Evolutionary conservation across 2,113 vertebrate genomes (phyloP), one percentile per base, ranked within the genome.

Genomic region (Limnothrissa miodon): DNA sequence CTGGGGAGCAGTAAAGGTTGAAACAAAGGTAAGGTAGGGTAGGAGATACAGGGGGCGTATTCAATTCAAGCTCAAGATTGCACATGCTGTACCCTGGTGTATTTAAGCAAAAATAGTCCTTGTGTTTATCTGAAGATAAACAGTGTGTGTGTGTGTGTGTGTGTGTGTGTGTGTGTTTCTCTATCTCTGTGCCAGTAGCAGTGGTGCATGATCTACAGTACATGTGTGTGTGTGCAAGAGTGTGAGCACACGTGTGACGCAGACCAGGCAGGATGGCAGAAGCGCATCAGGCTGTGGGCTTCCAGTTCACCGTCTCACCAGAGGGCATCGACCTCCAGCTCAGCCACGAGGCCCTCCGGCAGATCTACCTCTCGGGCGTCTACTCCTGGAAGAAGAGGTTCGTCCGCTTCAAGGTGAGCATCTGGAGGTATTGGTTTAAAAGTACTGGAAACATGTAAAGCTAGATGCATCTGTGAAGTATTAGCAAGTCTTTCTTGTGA

Each of bases 281-380:
- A 81, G 98, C 98, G 0, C 98, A 99, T 92, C 98, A 99, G 91
- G 98, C 98, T 0, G 98, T 99, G 83, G 98, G 96, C 85, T 99
- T 99, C 91, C 96, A 99, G 95, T 99, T 99, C 94, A 98, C 97
- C 0, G 97, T 99, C 88, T 97, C 95, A 70, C 97, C 97, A 0
- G 97, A 99, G 0, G 97, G 97, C 7, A 93, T 99, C 13, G 97
- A 96, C 89, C 89, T 98, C 81, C 96, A 93, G 29, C 93, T 99
- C 45, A 97, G 97, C 87, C 92, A 95, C 25, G 97, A 98, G 88
- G 97, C 96, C 45, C 87, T 98, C 81, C 96, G 93, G 83, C 97
- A 97, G 85, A 91, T 99, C 88, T 99, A 97, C 90, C 89, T 97
- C 11, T 94, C 96, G 0, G 95, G 91, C 44, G 62, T 98, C 85